A percentile compares a stretch with the other conserved stretches of the same genome.
Evolutionary conservation across 2,797 vertebrate genomes (phyloP).

Genomic region (Alectoris magna): DNA sequence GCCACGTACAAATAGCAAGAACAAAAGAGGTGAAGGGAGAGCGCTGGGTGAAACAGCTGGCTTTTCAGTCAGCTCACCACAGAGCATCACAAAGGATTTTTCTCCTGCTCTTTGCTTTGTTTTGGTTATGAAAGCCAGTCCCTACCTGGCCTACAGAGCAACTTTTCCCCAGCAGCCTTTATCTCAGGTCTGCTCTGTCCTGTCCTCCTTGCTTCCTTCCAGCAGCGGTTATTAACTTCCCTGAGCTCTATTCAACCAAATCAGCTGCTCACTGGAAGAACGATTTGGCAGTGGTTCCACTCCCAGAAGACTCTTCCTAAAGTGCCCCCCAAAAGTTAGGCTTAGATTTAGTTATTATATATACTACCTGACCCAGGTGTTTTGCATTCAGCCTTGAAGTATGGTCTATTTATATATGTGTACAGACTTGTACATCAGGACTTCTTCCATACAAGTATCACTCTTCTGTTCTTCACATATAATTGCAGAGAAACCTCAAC

Average conservation of each 20-base stretch:
- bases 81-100: not conserved
- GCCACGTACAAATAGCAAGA: not conserved
- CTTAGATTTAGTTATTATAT: not conserved
- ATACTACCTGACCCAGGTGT: not conserved
- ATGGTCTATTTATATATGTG: not conserved
- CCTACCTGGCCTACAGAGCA: not conserved
- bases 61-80: not conserved
- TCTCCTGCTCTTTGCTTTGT: constrained; percentile 4
- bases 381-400: not conserved
- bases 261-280: not conserved
- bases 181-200: constrained; percentile 37
- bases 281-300: not conserved
- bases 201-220: constrained; percentile 35
- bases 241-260: not conserved
- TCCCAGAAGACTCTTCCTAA: not conserved
- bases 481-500: not conserved
- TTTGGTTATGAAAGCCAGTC: not conserved
- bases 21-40: constrained; percentile 33
- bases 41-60: constrained; percentile 24
- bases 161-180: not conserved
- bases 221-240: not conserved
- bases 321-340: not conserved
- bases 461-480: not conserved
- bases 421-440: fast-evolving
- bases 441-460: not conserved